These are phyloP conservation scores for Montipora capricornis DNA, from an alignment of 64 coral and sea anemone species.

Conservation along the genomic window DNA sequence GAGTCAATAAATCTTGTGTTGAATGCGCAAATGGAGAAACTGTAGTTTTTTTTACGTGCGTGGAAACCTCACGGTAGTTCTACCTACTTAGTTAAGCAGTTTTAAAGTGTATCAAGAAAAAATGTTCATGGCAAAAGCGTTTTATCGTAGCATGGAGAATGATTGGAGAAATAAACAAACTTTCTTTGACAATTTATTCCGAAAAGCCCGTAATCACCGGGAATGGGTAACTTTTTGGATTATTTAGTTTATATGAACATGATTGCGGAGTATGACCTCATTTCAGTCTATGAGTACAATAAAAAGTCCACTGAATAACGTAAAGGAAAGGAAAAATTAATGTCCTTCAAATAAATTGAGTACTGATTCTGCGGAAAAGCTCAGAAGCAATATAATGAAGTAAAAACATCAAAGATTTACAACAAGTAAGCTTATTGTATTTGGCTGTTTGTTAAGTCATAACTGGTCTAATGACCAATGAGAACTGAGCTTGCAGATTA, in stretches of 20 bases:
- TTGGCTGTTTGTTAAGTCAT: constrained; percentile 23
- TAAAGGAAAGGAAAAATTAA: constrained; percentile 31
- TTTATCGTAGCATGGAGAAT: not conserved
- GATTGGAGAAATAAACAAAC: not conserved
- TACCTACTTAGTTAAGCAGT: no score
- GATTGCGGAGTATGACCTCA: not conserved
- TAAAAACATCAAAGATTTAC: not conserved
- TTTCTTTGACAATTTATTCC: not conserved
- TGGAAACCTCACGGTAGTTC: no score
- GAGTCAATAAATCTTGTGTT: no score
- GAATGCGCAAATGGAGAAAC: no score
- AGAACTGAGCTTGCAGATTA: not conserved
- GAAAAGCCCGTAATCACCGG: not conserved
- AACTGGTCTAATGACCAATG: not conserved
- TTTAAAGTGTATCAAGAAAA: no score
- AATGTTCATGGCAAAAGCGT: no score
- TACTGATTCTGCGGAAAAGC: constrained; percentile 28
- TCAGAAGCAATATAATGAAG: constrained; percentile 50
- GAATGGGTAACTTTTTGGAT: not conserved
- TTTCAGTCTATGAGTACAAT: not conserved
- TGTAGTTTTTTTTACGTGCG: no score
- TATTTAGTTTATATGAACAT: not conserved
- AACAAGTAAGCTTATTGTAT: not conserved
- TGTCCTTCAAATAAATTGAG: constrained; percentile 34
- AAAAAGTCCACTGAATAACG: not conserved